Percentiles rank a stretch among this genome's conserved stretches.
phyloP scores from a whole-genome alignment of 2,888 invertebrate species.

The Cantharis rufa region DNA sequence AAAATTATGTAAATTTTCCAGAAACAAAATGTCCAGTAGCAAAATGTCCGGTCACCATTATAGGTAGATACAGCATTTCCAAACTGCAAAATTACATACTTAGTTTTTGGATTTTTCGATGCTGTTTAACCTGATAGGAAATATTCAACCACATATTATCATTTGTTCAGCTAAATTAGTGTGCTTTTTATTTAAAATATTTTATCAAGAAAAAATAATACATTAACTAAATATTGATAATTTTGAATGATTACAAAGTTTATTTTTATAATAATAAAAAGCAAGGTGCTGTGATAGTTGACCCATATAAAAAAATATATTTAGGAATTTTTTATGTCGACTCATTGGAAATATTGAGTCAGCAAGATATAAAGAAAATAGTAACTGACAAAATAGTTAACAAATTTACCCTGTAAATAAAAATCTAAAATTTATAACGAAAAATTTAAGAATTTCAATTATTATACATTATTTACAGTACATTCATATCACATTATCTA shows the following conservation, averaged over 20 bases:
- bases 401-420: slow-evolving; percentile 11
- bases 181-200: neutral
- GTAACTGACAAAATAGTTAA: slow-evolving; percentile 17
- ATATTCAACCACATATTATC: neutral
- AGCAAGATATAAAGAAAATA: slow-evolving; percentile 8
- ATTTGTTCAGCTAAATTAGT: neutral
- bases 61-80: neutral
- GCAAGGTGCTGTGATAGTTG: slow-evolving; percentile 6
- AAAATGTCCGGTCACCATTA: too few relatives aligned
- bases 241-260: neutral
- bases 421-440: neutral
- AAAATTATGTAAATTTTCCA: too few relatives aligned
- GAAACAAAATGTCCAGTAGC: too few relatives aligned
- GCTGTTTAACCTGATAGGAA: neutral
- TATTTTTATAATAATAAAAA: neutral
- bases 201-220: neutral
- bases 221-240: neutral
- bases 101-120: neutral
- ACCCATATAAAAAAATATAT: slow-evolving; percentile 18
- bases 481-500: slow-evolving; percentile 26
- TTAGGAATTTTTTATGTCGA: slow-evolving; percentile 6
- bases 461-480: slow-evolving; percentile 28
- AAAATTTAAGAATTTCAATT: neutral
- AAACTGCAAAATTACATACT: neutral
- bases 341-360: slow-evolving; percentile 10